Evolutionary conservation across 1,140 invertebrate genomes (phyloP).

Genomic region (Cephus cinctus): DNA sequence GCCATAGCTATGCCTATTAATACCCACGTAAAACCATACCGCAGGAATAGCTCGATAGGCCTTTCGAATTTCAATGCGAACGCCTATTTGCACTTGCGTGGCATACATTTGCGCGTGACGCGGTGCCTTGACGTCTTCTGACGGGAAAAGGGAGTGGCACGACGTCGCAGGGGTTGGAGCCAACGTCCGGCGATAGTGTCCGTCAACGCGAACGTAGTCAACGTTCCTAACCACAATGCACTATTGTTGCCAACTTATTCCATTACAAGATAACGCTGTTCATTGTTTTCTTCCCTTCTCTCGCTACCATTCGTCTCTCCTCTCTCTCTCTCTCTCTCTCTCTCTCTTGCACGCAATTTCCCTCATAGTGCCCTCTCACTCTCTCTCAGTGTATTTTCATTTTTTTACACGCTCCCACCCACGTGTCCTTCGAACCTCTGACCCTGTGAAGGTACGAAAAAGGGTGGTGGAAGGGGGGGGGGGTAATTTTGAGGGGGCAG

Average conservation of each 20-base stretch:
- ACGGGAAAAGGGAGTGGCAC: conserved; percentile 37
- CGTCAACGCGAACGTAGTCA: conserved; percentile 51
- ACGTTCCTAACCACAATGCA: conserved; percentile 51
- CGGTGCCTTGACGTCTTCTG: conserved; percentile 22
- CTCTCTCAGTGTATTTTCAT: too few relatives aligned
- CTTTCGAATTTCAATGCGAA: too few relatives aligned
- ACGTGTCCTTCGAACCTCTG: too few relatives aligned
- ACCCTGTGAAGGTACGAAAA: too few relatives aligned
- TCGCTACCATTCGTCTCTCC: background rate
- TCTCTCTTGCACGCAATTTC: conserved; percentile 7
- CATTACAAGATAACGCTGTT: conserved; percentile 57
- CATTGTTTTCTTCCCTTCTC: conserved; percentile 46
- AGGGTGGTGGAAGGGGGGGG: too few relatives aligned
- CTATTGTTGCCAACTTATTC: conserved; percentile 59
- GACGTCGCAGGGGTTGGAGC: background rate
- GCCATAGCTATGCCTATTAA: too few relatives aligned
- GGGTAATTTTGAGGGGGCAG: too few relatives aligned
- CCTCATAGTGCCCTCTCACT: conserved; percentile 1
- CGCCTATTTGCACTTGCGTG: too few relatives aligned
- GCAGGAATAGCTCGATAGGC: too few relatives aligned
- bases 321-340: conserved; percentile 11
- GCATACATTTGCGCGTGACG: conserved; percentile 5
- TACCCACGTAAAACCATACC: too few relatives aligned
- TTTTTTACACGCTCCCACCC: too few relatives aligned
- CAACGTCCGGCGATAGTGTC: conserved; percentile 56